phyloP scores from a whole-genome alignment of 2,797 vertebrate species.

The Rhinichthys osculus region DNA sequence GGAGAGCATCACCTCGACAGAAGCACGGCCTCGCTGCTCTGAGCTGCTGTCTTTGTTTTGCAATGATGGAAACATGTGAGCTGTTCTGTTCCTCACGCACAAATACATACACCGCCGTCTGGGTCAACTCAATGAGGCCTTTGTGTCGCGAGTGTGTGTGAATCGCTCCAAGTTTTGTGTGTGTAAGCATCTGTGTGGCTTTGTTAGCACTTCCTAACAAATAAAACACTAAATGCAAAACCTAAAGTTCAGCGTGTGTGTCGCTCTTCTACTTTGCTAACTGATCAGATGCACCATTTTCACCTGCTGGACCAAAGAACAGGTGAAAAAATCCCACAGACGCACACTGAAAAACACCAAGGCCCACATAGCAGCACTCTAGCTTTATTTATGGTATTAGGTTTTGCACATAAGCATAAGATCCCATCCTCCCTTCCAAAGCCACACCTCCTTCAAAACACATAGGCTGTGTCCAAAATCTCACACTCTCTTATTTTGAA shows the following conservation, averaged over 20 bases:
- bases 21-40: slow-evolving; percentile 39
- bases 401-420: not conserved
- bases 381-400: not conserved
- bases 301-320: not conserved
- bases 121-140: slow-evolving; percentile 63
- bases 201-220: slow-evolving; percentile 13
- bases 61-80: slow-evolving; percentile 61
- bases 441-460: no score
- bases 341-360: not conserved
- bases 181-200: slow-evolving; percentile 28
- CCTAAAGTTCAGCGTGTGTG: not conserved
- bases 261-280: not conserved
- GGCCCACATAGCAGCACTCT: not conserved
- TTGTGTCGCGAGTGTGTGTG: slow-evolving; percentile 55
- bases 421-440: no score
- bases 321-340: not conserved
- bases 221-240: not conserved
- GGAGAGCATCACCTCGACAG: slow-evolving; percentile 37
- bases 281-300: not conserved
- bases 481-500: no score
- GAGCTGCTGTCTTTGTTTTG: slow-evolving; percentile 53
- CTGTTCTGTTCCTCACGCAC: slow-evolving; percentile 52
- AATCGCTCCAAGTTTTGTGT: slow-evolving; percentile 51
- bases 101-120: slow-evolving; percentile 58
- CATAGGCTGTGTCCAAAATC: no score